These are phyloP conservation scores for Galago senegalensis DNA, from an alignment of 2,797 vertebrate species.

Conservation along the genomic window DNA sequence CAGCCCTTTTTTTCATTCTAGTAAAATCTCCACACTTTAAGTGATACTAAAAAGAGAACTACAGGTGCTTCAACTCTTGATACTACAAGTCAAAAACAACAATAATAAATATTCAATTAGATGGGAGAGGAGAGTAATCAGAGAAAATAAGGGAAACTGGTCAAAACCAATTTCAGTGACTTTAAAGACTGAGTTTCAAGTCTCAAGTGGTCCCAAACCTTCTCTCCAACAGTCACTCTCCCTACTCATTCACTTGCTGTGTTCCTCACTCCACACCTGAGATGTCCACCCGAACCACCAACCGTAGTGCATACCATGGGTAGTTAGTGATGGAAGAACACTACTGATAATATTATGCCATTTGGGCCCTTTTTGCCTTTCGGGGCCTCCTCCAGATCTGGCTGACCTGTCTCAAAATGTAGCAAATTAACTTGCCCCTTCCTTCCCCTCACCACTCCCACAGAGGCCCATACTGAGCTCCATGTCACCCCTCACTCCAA, in stretches of 20 bases:
- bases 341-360: neutral
- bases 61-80: constrained; percentile 28
- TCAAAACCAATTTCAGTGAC: neutral
- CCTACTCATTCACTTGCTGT: neutral
- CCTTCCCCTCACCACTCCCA: constrained; percentile 39
- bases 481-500: constrained; percentile 39
- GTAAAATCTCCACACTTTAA: constrained; percentile 33
- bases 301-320: neutral
- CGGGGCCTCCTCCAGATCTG: neutral
- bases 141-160: neutral
- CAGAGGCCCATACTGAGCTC: neutral
- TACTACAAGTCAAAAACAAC: constrained; percentile 50
- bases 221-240: neutral
- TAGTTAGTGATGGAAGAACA: neutral
- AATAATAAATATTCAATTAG: neutral
- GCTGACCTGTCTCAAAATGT: constrained; percentile 55
- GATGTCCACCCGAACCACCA: neutral
- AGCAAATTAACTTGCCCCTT: constrained; percentile 55
- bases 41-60: neutral
- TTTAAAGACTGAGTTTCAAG: neutral
- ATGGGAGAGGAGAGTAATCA: rapidly evolving
- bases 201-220: neutral
- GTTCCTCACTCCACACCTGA: neutral
- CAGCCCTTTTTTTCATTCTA: constrained; percentile 48
- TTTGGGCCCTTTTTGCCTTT: constrained; percentile 9